Percentiles rank a stretch among this genome's conserved stretches.
These are phyloP conservation scores for Oryzias curvinotus DNA, from an alignment of 2,113 vertebrate genomes.

Conservation along the genomic window DNA sequence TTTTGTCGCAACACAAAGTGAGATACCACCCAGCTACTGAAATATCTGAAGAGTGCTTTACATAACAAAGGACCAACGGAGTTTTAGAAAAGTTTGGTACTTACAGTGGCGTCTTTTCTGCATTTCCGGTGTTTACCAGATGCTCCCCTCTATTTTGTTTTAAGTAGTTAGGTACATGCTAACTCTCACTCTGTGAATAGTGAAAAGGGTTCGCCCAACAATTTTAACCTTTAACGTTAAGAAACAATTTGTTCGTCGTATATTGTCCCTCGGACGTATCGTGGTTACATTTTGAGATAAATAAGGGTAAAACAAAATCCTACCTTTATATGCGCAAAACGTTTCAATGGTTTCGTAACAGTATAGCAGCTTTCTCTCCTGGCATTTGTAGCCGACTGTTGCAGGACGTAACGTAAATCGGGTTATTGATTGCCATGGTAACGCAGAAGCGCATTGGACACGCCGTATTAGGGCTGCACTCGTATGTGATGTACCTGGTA, in stretches of 20 bases:
- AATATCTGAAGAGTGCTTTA: constrained; percentile 94
- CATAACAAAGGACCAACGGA: constrained; percentile 85
- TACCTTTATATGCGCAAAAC: constrained; percentile 21
- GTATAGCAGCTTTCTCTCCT: constrained; percentile 4
- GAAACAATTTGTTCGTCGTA: background rate
- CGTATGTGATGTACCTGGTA: constrained; percentile 6
- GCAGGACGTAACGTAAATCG: constrained; percentile 57
- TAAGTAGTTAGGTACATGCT: background rate
- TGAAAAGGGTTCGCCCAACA: background rate
- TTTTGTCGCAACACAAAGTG: constrained; percentile 98
- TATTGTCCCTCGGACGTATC: background rate
- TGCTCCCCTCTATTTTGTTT: background rate
- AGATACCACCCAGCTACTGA: constrained; percentile 97
- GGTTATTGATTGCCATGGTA: constrained; percentile 70
- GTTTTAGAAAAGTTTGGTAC: constrained; percentile 41
- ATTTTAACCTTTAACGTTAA: background rate
- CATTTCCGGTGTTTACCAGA: constrained; percentile 1
- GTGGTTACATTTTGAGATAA: no score
- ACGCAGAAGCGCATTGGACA: constrained; percentile 57
- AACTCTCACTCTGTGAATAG: constrained; percentile 2
- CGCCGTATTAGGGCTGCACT: constrained; percentile 26
- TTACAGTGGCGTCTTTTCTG: constrained; percentile 13
- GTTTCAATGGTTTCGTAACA: background rate
- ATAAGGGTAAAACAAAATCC: constrained; percentile 4
- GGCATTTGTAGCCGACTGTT: constrained; percentile 14